Percentiles rank a stretch among this genome's conserved stretches.
Evolutionary conservation across 1,140 invertebrate species (phyloP).

Genomic region (Apolygus lucorum): DNA sequence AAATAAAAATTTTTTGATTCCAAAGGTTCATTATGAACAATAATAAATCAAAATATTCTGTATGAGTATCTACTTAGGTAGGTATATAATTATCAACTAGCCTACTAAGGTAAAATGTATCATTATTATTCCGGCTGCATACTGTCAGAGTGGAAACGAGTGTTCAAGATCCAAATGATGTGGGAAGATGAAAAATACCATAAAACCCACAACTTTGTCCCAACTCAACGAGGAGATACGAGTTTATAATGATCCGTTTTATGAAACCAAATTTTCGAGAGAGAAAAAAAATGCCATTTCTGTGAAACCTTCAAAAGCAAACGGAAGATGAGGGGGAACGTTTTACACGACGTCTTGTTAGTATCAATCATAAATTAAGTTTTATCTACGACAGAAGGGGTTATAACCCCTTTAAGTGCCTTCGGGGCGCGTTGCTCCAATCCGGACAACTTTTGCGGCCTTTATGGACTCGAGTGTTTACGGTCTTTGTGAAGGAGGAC

Average conservation of each 20-base stretch:
- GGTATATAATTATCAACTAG: too few relatives aligned
- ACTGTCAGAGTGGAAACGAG: not conserved
- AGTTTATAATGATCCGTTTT: not conserved
- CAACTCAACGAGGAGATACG: not conserved
- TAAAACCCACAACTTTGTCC: not conserved
- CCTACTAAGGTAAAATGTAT: too few relatives aligned
- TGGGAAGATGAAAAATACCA: not conserved
- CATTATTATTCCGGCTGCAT: too few relatives aligned
- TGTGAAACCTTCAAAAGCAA: not conserved
- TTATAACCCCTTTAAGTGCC: not conserved
- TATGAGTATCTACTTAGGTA: too few relatives aligned
- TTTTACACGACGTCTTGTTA: slow-evolving; percentile 14
- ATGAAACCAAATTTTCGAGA: too few relatives aligned
- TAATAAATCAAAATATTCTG: too few relatives aligned
- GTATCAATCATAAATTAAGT: slow-evolving; percentile 8
- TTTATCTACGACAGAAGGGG: slow-evolving; percentile 1
- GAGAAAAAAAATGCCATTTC: not conserved
- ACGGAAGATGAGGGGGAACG: not conserved
- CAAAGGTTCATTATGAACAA: too few relatives aligned
- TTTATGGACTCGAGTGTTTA: not conserved
- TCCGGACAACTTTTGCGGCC: not conserved
- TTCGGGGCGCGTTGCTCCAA: not conserved
- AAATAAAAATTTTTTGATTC: too few relatives aligned
- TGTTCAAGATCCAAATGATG: not conserved
- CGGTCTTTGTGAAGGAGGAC: too few relatives aligned